Base-by-base conservation (phyloP, 2,113 vertebrate species). In the Scartelaos histophorus region DNA sequence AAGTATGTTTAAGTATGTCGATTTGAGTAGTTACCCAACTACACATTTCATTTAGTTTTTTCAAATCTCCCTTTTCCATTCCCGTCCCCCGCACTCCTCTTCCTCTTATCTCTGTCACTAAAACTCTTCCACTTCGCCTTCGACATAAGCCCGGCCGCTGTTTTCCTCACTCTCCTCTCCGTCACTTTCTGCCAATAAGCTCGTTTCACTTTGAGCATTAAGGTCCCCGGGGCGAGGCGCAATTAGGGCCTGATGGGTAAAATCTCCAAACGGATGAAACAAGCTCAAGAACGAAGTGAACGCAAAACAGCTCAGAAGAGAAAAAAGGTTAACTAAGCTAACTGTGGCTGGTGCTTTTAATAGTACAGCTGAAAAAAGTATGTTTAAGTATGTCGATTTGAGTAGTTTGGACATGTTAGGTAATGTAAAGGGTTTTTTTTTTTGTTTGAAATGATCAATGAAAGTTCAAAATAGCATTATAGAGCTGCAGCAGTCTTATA, bases 101-200 rank as follows among this genome's bases (percentile, higher is more conserved):
- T 83, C 69, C 35, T 74, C 88, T 89, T 76, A 87, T 85, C 76
- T 60, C 75, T 47, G 5, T 22, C 25, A 62, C 74, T 29, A 49
- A 90, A 88, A 91, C 85, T 75, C 83, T 79, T 76, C 75, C 67
- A 77, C 90, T 88, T 87, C 79, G 78, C 83, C 81, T 56, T 81
- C 74, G 76, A 82, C 85, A 85, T 92, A 91, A 89, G 80, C 62
- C 56, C 69, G 29, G 49, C 58, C 69, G 66, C 5, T 80, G 66
- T 81, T 57, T 84, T 78, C 74, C 84, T 51, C 47, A 9, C 81
- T 74, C 84, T 80, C 21, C 5, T 56, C 0, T n/a, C 38, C 11
- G 57, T 70, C 57, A 35, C 67, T 35, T 74, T 22, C 53, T 81
- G 72, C 85, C 85, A 86, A 78, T 83, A 79, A 71, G 84, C 75